phyloP scores from a whole-genome alignment of 2,113 vertebrate species.

The Panurus biarmicus region DNA sequence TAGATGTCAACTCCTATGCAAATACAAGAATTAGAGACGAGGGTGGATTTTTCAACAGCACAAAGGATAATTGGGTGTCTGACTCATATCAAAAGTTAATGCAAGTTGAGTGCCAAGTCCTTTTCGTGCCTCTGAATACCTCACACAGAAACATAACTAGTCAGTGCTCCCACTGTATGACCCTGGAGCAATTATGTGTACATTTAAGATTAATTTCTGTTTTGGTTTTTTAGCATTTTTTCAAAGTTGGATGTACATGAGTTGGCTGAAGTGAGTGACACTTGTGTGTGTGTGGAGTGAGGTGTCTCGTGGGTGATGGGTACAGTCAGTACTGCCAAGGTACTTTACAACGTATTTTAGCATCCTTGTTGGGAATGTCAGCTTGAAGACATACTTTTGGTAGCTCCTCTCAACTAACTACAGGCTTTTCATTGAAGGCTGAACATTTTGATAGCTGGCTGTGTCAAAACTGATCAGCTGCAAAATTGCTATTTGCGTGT shows the following conservation, averaged over 20 bases:
- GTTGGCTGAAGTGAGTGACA: background rate
- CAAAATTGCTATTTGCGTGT: background rate
- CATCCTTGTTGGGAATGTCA: background rate
- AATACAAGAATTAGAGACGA: background rate
- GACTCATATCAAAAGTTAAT: conserved; percentile 9
- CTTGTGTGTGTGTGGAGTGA: background rate
- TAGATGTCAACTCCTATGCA: conserved; percentile 15
- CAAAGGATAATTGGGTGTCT: conserved; percentile 11
- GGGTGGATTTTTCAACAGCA: conserved; percentile 28
- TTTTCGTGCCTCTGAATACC: background rate
- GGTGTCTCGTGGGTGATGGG: background rate
- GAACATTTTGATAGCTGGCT: background rate
- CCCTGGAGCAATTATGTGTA: background rate
- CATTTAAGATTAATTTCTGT: background rate
- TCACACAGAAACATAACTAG: background rate
- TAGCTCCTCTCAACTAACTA: background rate
- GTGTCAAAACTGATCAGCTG: background rate
- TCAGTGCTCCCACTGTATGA: background rate
- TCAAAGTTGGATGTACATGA: background rate
- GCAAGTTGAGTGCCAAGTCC: background rate
- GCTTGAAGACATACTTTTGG: background rate
- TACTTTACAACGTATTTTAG: no score
- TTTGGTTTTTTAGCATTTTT: background rate
- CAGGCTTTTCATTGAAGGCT: background rate
- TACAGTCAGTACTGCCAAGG: background rate